Percentiles rank a stretch among this genome's conserved stretches.
Evolutionary conservation across 2,113 vertebrate genomes (phyloP).

Genomic region (Synodontis membranacea): DNA sequence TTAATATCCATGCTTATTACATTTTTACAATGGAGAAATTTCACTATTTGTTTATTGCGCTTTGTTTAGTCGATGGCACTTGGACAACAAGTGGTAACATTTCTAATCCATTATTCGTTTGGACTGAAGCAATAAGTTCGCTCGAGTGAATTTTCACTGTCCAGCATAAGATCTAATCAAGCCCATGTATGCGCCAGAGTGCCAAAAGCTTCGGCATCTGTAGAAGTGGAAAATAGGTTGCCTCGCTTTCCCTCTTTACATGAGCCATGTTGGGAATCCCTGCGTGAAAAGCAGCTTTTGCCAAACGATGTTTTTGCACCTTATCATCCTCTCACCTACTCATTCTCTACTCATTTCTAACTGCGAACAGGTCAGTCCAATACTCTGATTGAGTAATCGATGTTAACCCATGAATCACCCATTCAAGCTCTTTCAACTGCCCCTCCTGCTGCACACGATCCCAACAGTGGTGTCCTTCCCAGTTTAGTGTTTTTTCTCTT

Average conservation of each 20-base stretch:
- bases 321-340: neutral
- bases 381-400: neutral
- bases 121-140: constrained; percentile 17
- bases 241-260: constrained; percentile 6
- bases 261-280: constrained; percentile 7
- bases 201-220: constrained; percentile 46
- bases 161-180: constrained; percentile 34
- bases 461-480: neutral
- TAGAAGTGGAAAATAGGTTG: constrained; percentile 27
- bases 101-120: constrained; percentile 27
- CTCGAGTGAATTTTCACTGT: constrained; percentile 26
- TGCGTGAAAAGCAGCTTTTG: neutral
- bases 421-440: neutral
- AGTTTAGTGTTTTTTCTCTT: neutral
- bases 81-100: constrained; percentile 38
- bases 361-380: neutral
- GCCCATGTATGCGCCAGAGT: constrained; percentile 32
- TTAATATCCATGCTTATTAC: constrained; percentile 4
- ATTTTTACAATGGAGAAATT: neutral
- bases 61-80: constrained; percentile 9
- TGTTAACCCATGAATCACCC: neutral
- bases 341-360: neutral
- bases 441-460: neutral
- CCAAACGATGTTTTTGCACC: neutral
- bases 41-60: neutral